Percentiles rank a stretch among this genome's conserved stretches.
Conservation (phyloP, 1,140 invertebrate genomes). For the Drosophila jambulina region DNA sequence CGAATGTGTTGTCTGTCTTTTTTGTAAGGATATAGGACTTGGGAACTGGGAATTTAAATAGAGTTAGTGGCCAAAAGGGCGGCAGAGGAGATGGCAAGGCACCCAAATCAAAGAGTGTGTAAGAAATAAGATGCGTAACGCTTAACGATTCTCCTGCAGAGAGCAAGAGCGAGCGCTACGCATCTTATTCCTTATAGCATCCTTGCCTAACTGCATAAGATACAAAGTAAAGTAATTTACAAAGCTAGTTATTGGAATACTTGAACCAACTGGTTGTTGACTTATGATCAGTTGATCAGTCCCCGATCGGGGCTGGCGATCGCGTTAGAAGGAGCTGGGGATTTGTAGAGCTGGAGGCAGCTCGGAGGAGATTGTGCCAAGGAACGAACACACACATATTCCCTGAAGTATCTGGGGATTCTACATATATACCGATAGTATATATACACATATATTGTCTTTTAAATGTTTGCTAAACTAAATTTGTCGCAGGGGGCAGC, state of each 20-base stretch:
- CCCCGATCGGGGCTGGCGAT: conserved; percentile 6
- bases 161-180: neutral
- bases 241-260: conserved; percentile 19
- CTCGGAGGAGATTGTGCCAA: conserved; percentile 29
- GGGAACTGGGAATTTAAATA: neutral
- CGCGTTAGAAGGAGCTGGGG: neutral
- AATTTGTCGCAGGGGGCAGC: conserved; percentile 2
- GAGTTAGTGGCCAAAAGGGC: neutral
- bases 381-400: conserved; percentile 1
- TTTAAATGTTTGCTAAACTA: conserved; percentile 42
- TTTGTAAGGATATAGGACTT: neutral
- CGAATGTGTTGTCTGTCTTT: conserved; percentile 7
- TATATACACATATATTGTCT: conserved; percentile 36
- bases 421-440: neutral
- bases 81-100: neutral
- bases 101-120: neutral
- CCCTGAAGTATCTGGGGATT: neutral
- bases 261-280: conserved; percentile 33
- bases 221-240: conserved; percentile 16
- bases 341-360: neutral
- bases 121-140: neutral
- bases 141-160: neutral
- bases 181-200: neutral
- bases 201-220: conserved; percentile 9
- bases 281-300: conserved; percentile 18